Percentiles rank a stretch among this genome's conserved stretches.
Conservation (phyloP, 1,140 invertebrate species). For the Riptortus pedestris region DNA sequence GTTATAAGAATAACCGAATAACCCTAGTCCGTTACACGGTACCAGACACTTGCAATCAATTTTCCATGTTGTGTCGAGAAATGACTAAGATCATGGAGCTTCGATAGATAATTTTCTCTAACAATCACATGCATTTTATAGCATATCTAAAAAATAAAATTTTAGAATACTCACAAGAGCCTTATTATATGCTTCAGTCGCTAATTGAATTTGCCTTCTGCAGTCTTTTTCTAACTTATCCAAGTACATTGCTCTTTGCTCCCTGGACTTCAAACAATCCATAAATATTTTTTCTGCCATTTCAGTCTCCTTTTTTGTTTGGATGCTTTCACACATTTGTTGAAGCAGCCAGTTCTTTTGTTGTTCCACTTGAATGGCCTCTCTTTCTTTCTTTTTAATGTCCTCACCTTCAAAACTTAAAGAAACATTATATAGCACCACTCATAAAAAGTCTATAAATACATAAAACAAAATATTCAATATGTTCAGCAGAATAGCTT, state of each 20-base stretch:
- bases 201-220: not conserved
- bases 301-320: not conserved
- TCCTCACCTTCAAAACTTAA: slow-evolving; percentile 3
- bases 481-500: no score
- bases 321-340: not conserved
- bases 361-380: not conserved
- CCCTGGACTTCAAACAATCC: not conserved
- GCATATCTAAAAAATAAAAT: no score
- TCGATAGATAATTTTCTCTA: no score
- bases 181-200: not conserved
- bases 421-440: no score
- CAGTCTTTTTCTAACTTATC: not conserved
- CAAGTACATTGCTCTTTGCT: not conserved
- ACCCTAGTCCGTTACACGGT: no score
- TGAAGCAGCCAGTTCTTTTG: not conserved
- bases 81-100: no score
- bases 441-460: no score
- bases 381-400: not conserved
- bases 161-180: not conserved
- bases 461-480: no score
- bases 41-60: no score
- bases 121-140: no score
- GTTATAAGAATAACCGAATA: no score
- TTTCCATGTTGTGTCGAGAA: no score
- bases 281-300: not conserved